phyloP scores from a whole-genome alignment of 2,797 vertebrate species.

The Pipistrellus pygmaeus region DNA sequence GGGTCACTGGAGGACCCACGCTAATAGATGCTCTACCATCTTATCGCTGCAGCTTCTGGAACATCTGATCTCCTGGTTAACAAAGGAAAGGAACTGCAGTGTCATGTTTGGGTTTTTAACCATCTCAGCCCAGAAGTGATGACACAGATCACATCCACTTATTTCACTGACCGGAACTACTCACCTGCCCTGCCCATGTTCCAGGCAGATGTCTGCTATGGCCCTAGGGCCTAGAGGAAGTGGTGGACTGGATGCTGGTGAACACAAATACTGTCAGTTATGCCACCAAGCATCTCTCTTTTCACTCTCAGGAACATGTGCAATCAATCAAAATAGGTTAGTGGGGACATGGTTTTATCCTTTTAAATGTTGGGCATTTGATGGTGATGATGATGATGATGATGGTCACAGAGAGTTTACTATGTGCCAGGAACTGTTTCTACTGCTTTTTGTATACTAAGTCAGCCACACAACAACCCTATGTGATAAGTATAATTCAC shows the following conservation, averaged over 20 bases:
- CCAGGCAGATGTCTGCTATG: neutral
- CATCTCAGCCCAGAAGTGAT: neutral
- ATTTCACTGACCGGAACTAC: neutral
- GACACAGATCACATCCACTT: neutral
- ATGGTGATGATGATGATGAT: fast-evolving
- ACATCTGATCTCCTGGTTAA: neutral
- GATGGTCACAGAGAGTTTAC: neutral
- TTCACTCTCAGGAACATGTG: neutral
- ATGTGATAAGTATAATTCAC: too few relatives aligned
- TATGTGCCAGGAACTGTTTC: neutral
- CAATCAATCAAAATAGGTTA: neutral
- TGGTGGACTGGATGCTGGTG: too few relatives aligned
- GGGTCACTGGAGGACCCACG: neutral
- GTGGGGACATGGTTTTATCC: neutral
- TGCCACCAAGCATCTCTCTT: too few relatives aligned
- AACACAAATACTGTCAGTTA: neutral
- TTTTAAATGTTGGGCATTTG: too few relatives aligned
- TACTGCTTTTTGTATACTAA: neutral
- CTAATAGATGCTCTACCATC: neutral
- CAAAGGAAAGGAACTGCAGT: neutral
- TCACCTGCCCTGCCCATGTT: neutral
- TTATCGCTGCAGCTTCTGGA: neutral
- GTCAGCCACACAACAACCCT: neutral
- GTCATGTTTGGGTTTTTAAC: neutral
- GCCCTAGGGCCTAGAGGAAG: neutral